A percentile compares a stretch with the other conserved stretches of the same genome.
phyloP scores from a whole-genome alignment of 2,113 vertebrate species.

The Eclectus roratus region DNA sequence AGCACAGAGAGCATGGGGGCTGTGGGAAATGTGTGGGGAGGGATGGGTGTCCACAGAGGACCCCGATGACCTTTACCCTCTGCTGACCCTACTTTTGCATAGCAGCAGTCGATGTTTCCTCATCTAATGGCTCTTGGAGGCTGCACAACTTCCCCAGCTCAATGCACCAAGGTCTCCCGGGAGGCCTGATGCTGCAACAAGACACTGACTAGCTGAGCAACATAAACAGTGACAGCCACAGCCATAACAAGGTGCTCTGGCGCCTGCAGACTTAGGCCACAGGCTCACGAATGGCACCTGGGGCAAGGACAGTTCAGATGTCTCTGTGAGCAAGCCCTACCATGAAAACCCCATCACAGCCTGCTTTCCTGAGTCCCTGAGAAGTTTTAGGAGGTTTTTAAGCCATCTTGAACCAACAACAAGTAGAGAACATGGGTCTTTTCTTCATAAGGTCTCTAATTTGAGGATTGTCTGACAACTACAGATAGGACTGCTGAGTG shows the following conservation, averaged over 20 bases:
- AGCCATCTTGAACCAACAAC: not conserved
- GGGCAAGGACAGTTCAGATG: not conserved
- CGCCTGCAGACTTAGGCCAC: not conserved
- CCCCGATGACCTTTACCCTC: not conserved
- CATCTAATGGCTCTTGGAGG: not conserved
- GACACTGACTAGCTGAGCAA: not conserved
- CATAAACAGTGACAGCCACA: not conserved
- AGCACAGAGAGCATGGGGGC: not conserved
- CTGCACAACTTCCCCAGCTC: not conserved
- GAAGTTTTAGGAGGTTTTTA: not conserved
- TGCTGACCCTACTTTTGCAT: not conserved
- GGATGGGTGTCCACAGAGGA: not conserved
- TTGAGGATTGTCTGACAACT: not conserved
- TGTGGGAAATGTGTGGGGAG: accelerated
- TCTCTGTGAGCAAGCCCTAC: not conserved
- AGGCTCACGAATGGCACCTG: not conserved
- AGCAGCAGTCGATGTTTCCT: not conserved
- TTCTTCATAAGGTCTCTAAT: not conserved
- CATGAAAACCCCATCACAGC: not conserved
- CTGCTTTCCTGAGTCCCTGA: not conserved
- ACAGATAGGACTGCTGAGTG: not conserved
- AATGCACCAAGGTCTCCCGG: not conserved
- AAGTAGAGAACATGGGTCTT: not conserved
- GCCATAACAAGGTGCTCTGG: not conserved
- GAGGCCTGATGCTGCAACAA: not conserved